Conservation (phyloP, 2,113 vertebrate species). For the Peucedramus taeniatus region DNA sequence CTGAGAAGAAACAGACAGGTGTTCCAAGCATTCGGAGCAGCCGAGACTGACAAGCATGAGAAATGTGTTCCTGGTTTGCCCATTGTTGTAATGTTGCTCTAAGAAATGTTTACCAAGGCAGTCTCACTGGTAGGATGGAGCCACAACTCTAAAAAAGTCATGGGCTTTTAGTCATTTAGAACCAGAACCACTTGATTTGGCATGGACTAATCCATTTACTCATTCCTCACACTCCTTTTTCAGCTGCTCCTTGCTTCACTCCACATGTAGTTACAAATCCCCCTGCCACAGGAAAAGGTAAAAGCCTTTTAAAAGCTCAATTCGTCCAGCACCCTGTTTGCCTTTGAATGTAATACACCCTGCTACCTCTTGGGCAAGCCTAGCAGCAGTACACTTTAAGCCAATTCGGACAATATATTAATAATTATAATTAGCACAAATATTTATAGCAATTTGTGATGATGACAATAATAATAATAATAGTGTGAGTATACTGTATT, state of each 20-base stretch:
- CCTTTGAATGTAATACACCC: not conserved
- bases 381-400: not conserved
- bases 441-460: not conserved
- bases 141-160: not conserved
- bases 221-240: slow-evolving; percentile 2
- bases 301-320: not conserved
- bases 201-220: slow-evolving; percentile 15
- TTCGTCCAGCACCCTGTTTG: not conserved
- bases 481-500: not conserved
- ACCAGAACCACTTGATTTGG: slow-evolving; percentile 30
- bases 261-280: not conserved
- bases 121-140: not conserved
- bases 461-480: not conserved
- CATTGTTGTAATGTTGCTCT: not conserved
- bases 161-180: not conserved
- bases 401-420: not conserved
- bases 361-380: not conserved
- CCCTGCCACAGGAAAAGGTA: not conserved
- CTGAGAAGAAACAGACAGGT: slow-evolving; percentile 32
- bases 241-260: not conserved
- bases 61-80: not conserved
- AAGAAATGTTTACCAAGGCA: not conserved
- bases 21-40: not conserved
- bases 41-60: not conserved
- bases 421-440: not conserved